Evolutionary conservation across 2,888 invertebrate genomes (phyloP), one percentile per base, ranked within the genome.

Genomic region (Drosophila longiperda): DNA sequence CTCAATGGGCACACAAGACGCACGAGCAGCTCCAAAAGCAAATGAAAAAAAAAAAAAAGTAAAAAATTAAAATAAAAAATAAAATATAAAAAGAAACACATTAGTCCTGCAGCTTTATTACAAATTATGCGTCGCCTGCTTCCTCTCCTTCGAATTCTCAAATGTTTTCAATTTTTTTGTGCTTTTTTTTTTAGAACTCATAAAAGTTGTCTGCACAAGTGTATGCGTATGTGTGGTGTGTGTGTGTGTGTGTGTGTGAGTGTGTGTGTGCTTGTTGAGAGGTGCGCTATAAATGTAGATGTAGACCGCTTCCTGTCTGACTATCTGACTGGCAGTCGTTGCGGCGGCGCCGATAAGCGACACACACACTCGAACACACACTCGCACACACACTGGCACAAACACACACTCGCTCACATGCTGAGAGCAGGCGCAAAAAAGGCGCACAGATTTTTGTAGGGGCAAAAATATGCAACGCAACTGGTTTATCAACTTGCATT

Each of bases 401-500:
- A 17, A 17, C 12, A 52, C 59, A 67, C 62, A 61, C 54, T 40
- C 40, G 59, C 70, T 57, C 59, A 58, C 55, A 55, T 57, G 38
- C 58, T 62, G 36, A 58, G 61, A 60, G 66, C 58, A 60, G 64
- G 62, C 57, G 63, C 42, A 60, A 53, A 85, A 83, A 85, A 83
- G 83, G 77, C 83, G 79, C 87, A 82, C 75, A 75, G 78, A 73
- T 77, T 79, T 80, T 85, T 85, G 66, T 66, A 76, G 75, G 68
- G 74, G 66, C 75, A 70, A 63, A 73, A 73, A 82, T 87, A 85
- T 87, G 87, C 89, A 89, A 87, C 87, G 82, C 87, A 87, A 87
- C 87, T 87, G 87, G 87, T 87, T 87, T 87, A 83, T 86, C 87
- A 87, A 89, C 88, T 87, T 91, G 91, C 90, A 90, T 90, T 90